A percentile compares a stretch with the other conserved stretches of the same genome.
Conservation (phyloP, 1,140 invertebrate genomes). For the Eriocheir sinensis region DNA sequence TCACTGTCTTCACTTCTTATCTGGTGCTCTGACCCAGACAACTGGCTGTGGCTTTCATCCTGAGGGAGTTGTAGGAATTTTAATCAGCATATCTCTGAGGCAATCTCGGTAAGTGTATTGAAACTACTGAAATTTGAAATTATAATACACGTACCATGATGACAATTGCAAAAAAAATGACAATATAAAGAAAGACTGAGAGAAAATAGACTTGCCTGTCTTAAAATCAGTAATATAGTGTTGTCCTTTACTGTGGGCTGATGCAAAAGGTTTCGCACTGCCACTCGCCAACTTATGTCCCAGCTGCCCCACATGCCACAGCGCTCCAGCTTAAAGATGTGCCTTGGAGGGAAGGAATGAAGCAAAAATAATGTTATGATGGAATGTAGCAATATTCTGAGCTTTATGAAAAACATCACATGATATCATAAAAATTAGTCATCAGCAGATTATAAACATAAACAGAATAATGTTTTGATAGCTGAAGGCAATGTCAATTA, state of each 20-base stretch:
- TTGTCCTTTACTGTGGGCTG: slow-evolving; percentile 86
- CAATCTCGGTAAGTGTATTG: not conserved
- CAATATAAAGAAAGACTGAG: not conserved
- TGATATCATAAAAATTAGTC: slow-evolving; percentile 39
- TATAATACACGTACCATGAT: not conserved
- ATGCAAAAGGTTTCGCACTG: slow-evolving; percentile 88
- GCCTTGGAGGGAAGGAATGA: slow-evolving; percentile 84
- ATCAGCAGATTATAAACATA: slow-evolving; percentile 8
- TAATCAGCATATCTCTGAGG: not conserved
- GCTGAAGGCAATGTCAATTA: not conserved
- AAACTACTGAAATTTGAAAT: not conserved
- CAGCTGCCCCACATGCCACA: slow-evolving; percentile 88
- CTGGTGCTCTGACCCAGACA: slow-evolving; percentile 66
- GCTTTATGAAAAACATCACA: not conserved
- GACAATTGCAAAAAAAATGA: not conserved
- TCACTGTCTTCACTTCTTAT: slow-evolving; percentile 60
- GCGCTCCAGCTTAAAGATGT: slow-evolving; percentile 89
- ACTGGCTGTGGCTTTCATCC: slow-evolving; percentile 69
- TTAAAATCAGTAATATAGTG: slow-evolving; percentile 56
- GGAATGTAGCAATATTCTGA: not conserved
- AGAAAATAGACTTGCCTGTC: slow-evolving; percentile 54
- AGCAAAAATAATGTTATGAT: not conserved
- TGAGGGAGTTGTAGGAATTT: not conserved
- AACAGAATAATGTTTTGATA: not conserved
- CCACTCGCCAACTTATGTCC: slow-evolving; percentile 89